Evolutionary conservation across 2,888 invertebrate species (phyloP), one percentile per base, ranked within the genome.

Genomic region (Nebria brevicollis): DNA sequence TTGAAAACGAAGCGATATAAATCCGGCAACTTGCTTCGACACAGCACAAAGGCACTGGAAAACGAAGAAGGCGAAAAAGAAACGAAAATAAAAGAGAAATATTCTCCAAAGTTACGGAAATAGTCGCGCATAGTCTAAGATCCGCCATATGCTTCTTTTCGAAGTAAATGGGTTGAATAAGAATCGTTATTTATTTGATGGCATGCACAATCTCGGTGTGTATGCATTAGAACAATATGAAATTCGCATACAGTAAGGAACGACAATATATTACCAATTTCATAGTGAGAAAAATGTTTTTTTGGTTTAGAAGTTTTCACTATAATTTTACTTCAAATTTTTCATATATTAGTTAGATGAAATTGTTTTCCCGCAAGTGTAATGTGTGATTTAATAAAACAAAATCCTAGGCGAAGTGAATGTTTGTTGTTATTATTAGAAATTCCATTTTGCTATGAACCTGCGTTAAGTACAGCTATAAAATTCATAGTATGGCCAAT

Each of bases 401-500:
- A 54, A 54, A 54, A 54, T 54, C 54, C 54, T 54, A 2, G 54
- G 7, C 54, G 54, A 54, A 54, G 54, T 11, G 54, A 54, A 13
- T 25, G 70, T 70, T 64, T 75, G 75, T 75, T 42, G 20, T n/a
- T 79, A 75, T 79, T 79, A 79, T 75, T 79, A 79, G 79, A 75
- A 75, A 75, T 75, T 78, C 72, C 34, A 11, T 64, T n/a, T 72
- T 72, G 66, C 72, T 70, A 42, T 80, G 75, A 34, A 64, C 75
- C 75, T 80, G 75, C 75, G 80, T 80, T 80, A 80, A 79, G 72
- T 79, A 15, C 68, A 66, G 41, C 79, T 74, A 79, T 79, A 79
- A 80, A 80, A 80, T 75, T 80, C 70, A 80, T 80, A 80, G 75
- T 75, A 80, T 75, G 68, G 70, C 75, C 75, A 80, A 80, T 80